Base-by-base conservation (phyloP, 1,140 invertebrate species). In the Aporrectodea caliginosa region DNA sequence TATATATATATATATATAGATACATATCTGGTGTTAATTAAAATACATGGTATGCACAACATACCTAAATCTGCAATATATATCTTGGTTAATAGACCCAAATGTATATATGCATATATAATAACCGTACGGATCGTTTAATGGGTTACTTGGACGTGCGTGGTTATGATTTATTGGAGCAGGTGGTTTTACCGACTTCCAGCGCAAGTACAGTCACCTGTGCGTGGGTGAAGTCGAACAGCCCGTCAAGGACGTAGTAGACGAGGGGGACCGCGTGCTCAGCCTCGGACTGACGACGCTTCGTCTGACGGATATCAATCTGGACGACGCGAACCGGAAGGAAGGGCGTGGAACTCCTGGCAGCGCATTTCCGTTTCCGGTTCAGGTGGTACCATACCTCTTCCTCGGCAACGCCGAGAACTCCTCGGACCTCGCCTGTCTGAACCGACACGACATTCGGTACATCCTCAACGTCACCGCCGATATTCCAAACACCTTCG, bases 381-480 rank as follows among this genome's bases (percentile, higher is more conserved):
- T 97, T 16, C 93, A 97, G 91, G 97, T 98, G 84, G 90, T 98
- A 83, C 94, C 94, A 72, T 92, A 95, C 87, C 90, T 98, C 2
- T 98, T 93, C 89, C 92, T 98, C 69, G 96, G 96, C 77, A 98
- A 98, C 89, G 95, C 94, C 43, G 92, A 93, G 82, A 97, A 96
- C 87, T 96, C 95, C 82, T 93, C 93, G 85, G 95, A 98, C 86
- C 91, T 93, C 82, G 92, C 94, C 82, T 92, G 94, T 27, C 90
- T 98, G 80, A 92, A 94, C 84, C 93, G 86, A 84, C 93, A 95
- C 88, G 93, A 93, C 84, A 98, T 98, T 35, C 90, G 94, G 90
- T 97, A 97, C 87, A 94, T 98, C 84, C 90, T 98, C 78, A 98
- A 98, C 88, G 96, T 98, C 79, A 98, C 96, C 73, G 93, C 94